A percentile compares a stretch with the other conserved stretches of the same genome.
Evolutionary conservation across 1,140 invertebrate genomes (phyloP).

Genomic region (Ridgeia piscesae): DNA sequence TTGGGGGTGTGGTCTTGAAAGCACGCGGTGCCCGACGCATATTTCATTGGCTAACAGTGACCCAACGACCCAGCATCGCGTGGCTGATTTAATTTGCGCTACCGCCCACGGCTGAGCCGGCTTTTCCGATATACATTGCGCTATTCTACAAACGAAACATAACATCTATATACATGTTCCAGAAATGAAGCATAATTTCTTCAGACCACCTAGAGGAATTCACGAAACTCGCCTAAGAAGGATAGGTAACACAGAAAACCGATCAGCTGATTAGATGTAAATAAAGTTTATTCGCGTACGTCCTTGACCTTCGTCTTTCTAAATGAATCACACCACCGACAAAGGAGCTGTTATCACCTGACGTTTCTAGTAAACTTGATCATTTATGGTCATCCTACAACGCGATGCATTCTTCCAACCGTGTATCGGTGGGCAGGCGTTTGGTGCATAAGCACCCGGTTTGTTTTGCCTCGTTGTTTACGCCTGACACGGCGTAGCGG

Average conservation of each 20-base stretch:
- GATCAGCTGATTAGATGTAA: conserved; percentile 1
- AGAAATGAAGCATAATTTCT: not conserved
- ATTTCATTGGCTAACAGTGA: not conserved
- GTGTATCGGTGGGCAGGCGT: not conserved
- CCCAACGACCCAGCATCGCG: not conserved
- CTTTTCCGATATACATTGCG: not conserved
- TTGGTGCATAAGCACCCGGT: not conserved
- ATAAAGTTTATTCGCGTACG: not conserved
- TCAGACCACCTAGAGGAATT: not conserved
- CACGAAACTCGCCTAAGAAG: not conserved
- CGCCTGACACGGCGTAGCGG: not conserved
- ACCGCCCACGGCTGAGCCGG: not conserved
- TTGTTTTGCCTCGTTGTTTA: not conserved
- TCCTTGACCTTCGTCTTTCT: not conserved
- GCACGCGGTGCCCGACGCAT: not conserved
- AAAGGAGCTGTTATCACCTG: not conserved
- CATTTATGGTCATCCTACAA: not conserved
- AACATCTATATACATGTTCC: not conserved
- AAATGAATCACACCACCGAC: conserved; percentile 4
- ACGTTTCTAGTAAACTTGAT: not conserved
- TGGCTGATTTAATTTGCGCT: not conserved
- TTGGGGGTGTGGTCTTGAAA: not conserved
- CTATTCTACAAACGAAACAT: not conserved
- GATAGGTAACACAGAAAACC: not conserved
- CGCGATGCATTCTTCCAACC: not conserved